Percentiles rank a stretch among this genome's conserved stretches.
Evolutionary conservation across 2,113 vertebrate species (phyloP).

Genomic region (Alligator sinensis): DNA sequence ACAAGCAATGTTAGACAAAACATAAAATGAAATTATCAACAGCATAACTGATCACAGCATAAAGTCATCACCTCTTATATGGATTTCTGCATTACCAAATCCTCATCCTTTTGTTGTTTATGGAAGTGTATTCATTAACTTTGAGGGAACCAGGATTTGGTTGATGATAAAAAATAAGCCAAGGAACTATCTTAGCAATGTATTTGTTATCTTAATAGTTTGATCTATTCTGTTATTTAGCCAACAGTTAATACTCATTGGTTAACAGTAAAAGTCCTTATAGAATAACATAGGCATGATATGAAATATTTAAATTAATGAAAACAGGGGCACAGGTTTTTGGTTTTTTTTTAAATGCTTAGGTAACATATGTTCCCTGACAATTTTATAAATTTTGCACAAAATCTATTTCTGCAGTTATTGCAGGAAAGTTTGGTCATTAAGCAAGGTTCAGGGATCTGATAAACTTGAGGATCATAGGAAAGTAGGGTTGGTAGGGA

Average conservation of each 20-base stretch:
- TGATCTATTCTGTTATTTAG: background rate
- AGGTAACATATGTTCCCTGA: too few relatives aligned
- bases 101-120: background rate
- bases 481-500: too few relatives aligned
- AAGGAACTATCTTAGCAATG: background rate
- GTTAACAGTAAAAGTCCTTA: background rate
- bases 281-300: background rate
- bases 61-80: background rate
- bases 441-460: background rate
- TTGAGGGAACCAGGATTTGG: background rate
- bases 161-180: background rate
- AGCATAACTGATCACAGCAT: background rate
- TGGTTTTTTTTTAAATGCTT: too few relatives aligned
- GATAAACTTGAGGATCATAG: background rate
- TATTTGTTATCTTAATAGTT: background rate
- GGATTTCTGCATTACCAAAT: background rate
- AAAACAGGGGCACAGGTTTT: background rate
- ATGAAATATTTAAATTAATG: background rate
- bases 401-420: background rate
- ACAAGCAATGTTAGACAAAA: conserved; percentile 46
- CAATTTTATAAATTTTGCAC: background rate
- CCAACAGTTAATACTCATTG: background rate
- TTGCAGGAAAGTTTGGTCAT: background rate
- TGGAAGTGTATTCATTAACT: background rate
- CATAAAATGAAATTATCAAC: background rate